Evolutionary conservation across 2,797 vertebrate genomes (phyloP).

Genomic region (Coccyzus lansbergi): DNA sequence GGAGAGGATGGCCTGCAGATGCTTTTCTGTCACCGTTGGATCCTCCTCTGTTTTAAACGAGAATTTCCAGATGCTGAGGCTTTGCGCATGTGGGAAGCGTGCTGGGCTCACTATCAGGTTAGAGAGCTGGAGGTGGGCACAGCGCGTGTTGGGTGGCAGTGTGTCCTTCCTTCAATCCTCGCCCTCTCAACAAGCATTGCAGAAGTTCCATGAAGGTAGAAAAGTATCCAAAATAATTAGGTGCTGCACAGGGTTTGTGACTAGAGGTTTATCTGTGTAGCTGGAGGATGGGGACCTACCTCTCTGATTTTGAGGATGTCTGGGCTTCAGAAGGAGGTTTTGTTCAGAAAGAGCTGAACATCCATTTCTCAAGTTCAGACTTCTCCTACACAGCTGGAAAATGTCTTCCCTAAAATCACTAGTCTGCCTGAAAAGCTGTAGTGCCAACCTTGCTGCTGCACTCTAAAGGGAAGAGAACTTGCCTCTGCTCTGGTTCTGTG

Average conservation of each 20-base stretch:
- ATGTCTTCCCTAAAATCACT: neutral
- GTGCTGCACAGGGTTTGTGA: neutral
- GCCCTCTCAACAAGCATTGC: accelerated
- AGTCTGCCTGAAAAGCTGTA: neutral
- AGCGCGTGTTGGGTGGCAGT: accelerated
- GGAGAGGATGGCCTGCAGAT: slow-evolving; percentile 97
- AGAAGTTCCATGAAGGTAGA: neutral
- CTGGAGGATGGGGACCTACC: neutral
- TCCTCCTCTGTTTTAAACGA: slow-evolving; percentile 96
- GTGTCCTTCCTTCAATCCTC: neutral
- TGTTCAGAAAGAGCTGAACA: neutral
- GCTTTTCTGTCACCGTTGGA: slow-evolving; percentile 98
- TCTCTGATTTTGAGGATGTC: neutral
- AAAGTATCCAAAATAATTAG: neutral
- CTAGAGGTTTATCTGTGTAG: accelerated
- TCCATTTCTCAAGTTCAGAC: neutral
- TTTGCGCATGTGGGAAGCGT: slow-evolving; percentile 97
- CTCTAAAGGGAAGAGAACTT: neutral
- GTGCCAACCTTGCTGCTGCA: neutral
- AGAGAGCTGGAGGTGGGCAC: neutral
- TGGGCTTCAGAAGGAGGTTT: neutral
- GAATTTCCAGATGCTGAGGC: slow-evolving; percentile 96
- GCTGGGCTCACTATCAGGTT: slow-evolving; percentile 99
- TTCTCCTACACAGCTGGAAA: neutral
- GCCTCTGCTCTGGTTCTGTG: neutral